phyloP scores from a whole-genome alignment of 2,113 vertebrate species.

The Dolichotis patagonum region DNA sequence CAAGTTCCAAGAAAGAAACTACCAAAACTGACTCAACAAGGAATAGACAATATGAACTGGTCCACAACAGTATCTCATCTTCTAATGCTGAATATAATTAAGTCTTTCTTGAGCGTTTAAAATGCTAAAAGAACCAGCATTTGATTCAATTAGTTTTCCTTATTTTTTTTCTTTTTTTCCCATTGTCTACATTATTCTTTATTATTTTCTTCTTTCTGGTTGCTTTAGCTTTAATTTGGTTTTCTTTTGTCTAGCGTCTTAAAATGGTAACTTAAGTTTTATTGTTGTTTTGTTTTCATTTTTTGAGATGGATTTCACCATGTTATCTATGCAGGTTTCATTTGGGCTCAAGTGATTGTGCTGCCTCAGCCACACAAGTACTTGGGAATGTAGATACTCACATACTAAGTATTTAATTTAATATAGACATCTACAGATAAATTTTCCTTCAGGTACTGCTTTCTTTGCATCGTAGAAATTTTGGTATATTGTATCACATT shows the following conservation, averaged over 20 bases:
- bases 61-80: neutral
- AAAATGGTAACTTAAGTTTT: neutral
- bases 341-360: neutral
- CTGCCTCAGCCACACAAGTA: neutral
- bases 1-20: slow-evolving; percentile 3
- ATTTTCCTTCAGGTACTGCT: neutral
- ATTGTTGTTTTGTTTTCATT: neutral
- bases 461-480: neutral
- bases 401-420: slow-evolving; percentile 7
- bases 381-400: neutral
- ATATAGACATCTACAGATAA: neutral
- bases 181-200: neutral
- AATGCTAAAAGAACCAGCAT: neutral
- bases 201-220: neutral
- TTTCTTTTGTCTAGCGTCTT: neutral
- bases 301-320: neutral
- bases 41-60: neutral
- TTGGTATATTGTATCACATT: neutral
- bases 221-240: slow-evolving; percentile 25
- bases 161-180: neutral
- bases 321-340: neutral
- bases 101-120: neutral
- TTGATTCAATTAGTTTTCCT: slow-evolving; percentile 12
- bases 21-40: neutral
- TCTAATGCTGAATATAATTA: neutral